Base-by-base conservation (phyloP, 2,113 vertebrate genomes). In the Stomatorhinus ivindoensis region DNA sequence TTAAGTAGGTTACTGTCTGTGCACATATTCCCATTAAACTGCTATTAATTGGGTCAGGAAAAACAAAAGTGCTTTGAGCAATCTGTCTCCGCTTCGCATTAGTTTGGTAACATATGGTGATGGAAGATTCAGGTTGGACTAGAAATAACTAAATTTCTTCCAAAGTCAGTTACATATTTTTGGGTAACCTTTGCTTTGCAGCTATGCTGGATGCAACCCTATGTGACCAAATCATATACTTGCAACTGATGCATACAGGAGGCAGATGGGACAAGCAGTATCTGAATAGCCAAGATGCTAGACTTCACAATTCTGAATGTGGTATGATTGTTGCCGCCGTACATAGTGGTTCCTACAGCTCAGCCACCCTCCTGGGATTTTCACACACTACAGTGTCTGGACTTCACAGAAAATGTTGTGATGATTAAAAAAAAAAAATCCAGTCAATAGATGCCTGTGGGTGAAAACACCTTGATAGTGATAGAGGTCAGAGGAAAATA, bases 31-130 rank as follows among this genome's bases (percentile, higher is more conserved):
- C 94, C 94, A 94, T 95, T 94, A 94, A 95, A 92, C 92, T 93
- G 93, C 94, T 94, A 92, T 82, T 91, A 95, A 94, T 93, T 94
- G 94, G 95, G 95, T 96, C 95, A 96, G 95, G 95, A 95, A 95
- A 96, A 96, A 95, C 47, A 53, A 82, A 88, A 86, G 47, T 86
- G 85, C 85, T 86, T 88, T 88, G 89, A 42, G 92, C 93, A 92
- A 96, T 96, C 94, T 94, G 95, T 96, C 95, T 95, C 92, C 95
- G 95, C 95, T 95, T 93, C 90, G 53, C 92, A 92, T 93, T 93
- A 92, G 95, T 96, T 96, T 94, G 95, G 94, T 92, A 96, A 96
- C 96, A 96, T 96, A 95, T 96, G 96, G 95, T 92, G 94, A 93
- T 93, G 92, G 92, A 94, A 95, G 94, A 95, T 96, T 96, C 95